Evolutionary conservation across 2,888 invertebrate species (phyloP), one percentile per base, ranked within the genome.

Genomic region (Dromius quadrimaculatus): DNA sequence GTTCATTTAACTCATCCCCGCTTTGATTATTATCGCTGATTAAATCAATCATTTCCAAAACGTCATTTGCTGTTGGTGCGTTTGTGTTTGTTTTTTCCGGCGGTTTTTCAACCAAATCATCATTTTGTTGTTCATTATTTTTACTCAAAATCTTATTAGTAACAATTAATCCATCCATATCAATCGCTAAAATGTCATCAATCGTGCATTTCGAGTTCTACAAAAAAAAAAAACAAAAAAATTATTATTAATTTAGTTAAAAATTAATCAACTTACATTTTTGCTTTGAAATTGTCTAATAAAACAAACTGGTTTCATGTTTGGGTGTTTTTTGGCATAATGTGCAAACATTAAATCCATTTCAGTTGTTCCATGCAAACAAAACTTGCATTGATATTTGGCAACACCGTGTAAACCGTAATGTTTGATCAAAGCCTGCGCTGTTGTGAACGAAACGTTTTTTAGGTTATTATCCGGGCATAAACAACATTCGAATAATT

Each of bases 381-480:
- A 87, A 75, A 85, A 85, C 1, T 84, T 77, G 72, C 87, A 87
- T 72, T 86, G 85, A 71, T 81, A 85, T 17, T 80, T 80, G 61
- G 79, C 80, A 50, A 84, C 81, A 1, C 80, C 78, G 65, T 86
- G 86, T 2, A 72, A 47, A 15, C 80, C 79, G 73, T 84, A 83
- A 75, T 85, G 85, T 79, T 81, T 59, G 2, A 71, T 54, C 9
- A 73, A n/a, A n/a, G n/a, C n/a, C n/a, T n/a, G n/a, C n/a, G n/a
- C n/a, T n/a, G 63, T 43, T 20, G 38, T 8, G 9, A 43, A 63
- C 1, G 15, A 28, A 19, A 47, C 23, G 1, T n/a, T 15, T n/a
- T 23, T 43, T 19, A 8, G 3, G 1, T 19, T n/a, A 50, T 19
- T 17, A 11, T 11, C 20, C 1, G 32, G 4, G 19, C 66, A 57